Percentiles rank a stretch among this genome's conserved stretches.
Conservation (phyloP, 2,113 vertebrate species). For the Empidonax alnorum region DNA sequence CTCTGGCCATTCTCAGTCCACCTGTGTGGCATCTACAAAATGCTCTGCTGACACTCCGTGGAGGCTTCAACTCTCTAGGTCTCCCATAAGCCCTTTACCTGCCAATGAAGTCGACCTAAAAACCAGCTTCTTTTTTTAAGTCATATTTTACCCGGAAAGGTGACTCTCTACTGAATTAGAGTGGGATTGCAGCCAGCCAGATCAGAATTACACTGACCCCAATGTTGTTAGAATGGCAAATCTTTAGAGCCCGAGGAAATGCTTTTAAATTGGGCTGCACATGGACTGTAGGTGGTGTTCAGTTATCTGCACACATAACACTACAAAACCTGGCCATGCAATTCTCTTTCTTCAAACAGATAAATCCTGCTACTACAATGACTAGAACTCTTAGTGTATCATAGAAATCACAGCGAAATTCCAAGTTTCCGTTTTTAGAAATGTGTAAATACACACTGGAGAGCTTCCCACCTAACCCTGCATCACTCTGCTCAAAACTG, state of each 20-base stretch:
- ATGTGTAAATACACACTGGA: not conserved
- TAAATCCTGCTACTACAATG: conserved; percentile 28
- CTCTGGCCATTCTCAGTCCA: not conserved
- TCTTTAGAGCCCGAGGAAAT: not conserved
- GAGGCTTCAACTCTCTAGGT: not conserved
- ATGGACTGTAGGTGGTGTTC: not conserved
- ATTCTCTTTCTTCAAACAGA: not conserved
- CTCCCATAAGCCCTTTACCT: not conserved
- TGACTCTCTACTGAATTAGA: not conserved
- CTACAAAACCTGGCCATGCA: not conserved
- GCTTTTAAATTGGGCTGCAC: not conserved
- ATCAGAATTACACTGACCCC: not conserved
- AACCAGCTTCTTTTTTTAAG: not conserved
- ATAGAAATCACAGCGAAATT: not conserved
- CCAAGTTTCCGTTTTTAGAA: not conserved
- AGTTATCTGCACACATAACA: not conserved
- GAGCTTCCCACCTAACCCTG: not conserved
- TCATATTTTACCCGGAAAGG: not conserved
- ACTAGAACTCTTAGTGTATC: conserved; percentile 13
- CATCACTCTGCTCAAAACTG: not conserved
- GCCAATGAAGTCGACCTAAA: not conserved
- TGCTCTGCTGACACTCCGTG: not conserved
- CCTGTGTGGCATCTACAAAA: not conserved
- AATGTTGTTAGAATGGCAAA: not conserved
- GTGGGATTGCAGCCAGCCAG: not conserved